Percentiles rank a stretch among this genome's conserved stretches.
Evolutionary conservation across 2,113 vertebrate genomes (phyloP).

Genomic region (Thunnus thynnus): DNA sequence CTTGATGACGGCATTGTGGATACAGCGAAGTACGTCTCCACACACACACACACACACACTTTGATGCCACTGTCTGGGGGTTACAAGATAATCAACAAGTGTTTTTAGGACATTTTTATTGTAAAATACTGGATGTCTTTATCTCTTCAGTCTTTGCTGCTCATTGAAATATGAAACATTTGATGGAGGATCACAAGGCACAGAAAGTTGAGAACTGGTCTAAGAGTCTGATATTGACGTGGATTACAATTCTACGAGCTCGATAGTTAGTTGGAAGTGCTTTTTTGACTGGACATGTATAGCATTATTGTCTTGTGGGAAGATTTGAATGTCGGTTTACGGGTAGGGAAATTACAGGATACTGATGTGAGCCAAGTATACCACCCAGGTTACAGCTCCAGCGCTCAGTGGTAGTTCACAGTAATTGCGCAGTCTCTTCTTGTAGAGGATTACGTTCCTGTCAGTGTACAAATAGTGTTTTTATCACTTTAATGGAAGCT

Average conservation of each 20-base stretch:
- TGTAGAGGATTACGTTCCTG: background rate
- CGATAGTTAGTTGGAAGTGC: background rate
- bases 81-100: too few species aligned
- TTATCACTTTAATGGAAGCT: background rate
- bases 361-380: background rate
- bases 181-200: too few species aligned
- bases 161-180: too few species aligned
- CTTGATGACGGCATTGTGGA: constrained; percentile 61
- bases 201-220: background rate
- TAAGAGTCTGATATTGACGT: background rate
- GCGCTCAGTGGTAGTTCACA: background rate
- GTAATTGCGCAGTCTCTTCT: background rate
- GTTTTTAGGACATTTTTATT: background rate
- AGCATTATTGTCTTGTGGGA: background rate
- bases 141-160: too few species aligned
- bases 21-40: constrained; percentile 80
- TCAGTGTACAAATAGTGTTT: background rate
- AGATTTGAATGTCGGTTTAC: background rate
- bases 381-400: background rate
- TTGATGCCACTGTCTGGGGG: background rate
- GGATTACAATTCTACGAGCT: too few species aligned
- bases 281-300: background rate
- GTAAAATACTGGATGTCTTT: background rate
- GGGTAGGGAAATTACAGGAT: background rate
- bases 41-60: too few species aligned